Conservation (phyloP, 2,888 invertebrate species). For the Timema cristinae region DNA sequence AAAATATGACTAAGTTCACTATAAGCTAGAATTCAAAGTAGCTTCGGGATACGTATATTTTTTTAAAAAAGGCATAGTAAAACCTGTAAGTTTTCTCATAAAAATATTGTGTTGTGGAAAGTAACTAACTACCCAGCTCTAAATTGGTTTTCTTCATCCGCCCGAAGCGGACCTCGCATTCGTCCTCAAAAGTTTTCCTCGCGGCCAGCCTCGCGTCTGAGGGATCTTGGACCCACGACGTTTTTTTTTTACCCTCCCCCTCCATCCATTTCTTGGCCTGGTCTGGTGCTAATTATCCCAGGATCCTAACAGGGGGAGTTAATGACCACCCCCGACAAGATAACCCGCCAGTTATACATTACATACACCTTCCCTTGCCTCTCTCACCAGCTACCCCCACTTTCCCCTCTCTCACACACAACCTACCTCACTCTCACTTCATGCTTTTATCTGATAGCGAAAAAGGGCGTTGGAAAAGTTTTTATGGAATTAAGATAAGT, state of each 20-base stretch:
- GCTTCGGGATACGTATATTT: no score
- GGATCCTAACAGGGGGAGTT: constrained; percentile 9
- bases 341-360: constrained; percentile 10
- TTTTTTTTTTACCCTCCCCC: no score
- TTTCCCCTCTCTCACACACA: constrained; percentile 10
- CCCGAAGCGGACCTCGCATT: neutral
- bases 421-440: neutral
- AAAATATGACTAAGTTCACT: no score
- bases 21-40: no score
- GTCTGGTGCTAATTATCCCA: constrained; percentile 10
- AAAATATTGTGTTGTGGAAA: no score
- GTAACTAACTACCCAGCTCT: no score
- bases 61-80: no score
- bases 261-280: no score
- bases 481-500: constrained; percentile 25
- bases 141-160: no score
- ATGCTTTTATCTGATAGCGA: constrained; percentile 20
- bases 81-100: no score
- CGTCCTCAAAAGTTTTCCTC: neutral
- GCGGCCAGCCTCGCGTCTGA: neutral
- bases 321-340: constrained; percentile 14
- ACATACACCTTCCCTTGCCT: no score
- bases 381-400: neutral
- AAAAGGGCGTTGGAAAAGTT: constrained; percentile 21
- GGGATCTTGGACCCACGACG: no score